These are phyloP conservation scores for Sebastes melanostomus DNA, from an alignment of 2,797 vertebrate genomes.

Conservation along the genomic window DNA sequence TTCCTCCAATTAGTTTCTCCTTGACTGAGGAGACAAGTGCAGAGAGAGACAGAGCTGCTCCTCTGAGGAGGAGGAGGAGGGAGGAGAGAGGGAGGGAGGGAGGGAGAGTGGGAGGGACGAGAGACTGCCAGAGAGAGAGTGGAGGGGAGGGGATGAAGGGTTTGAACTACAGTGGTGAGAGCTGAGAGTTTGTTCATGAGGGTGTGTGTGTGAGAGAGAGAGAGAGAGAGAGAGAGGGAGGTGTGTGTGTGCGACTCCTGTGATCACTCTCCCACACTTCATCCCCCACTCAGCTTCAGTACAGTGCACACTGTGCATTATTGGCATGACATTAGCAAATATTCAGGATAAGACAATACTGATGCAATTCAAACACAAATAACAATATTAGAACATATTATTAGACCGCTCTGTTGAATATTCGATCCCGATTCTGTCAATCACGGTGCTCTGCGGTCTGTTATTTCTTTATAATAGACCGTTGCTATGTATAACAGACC, in stretches of 20 bases:
- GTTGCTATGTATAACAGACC: too few relatives aligned
- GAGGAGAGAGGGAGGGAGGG: slow-evolving; percentile 58
- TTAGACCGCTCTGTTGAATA: too few relatives aligned
- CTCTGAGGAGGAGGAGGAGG: slow-evolving; percentile 81
- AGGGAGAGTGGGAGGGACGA: slow-evolving; percentile 30
- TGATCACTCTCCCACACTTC: slow-evolving; percentile 1
- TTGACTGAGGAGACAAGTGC: slow-evolving; percentile 77
- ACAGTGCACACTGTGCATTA: not conserved
- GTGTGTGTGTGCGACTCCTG: not conserved
- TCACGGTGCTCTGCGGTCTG: too few relatives aligned
- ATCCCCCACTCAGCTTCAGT: not conserved
- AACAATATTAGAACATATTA: not conserved
- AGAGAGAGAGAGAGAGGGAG: not conserved
- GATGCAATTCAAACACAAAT: not conserved
- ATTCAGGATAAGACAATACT: not conserved
- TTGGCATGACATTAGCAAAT: not conserved
- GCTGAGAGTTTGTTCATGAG: not conserved
- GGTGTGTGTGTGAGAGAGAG: not conserved
- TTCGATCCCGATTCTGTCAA: too few relatives aligned
- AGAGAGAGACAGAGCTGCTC: slow-evolving; percentile 74
- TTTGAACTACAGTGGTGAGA: not conserved
- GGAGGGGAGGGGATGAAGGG: slow-evolving; percentile 7
- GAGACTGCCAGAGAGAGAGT: not conserved
- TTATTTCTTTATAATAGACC: too few relatives aligned
- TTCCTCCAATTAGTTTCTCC: slow-evolving; percentile 78